Base-by-base conservation (phyloP, 1,140 invertebrate species). In the Dreissena rostriformis region DNA sequence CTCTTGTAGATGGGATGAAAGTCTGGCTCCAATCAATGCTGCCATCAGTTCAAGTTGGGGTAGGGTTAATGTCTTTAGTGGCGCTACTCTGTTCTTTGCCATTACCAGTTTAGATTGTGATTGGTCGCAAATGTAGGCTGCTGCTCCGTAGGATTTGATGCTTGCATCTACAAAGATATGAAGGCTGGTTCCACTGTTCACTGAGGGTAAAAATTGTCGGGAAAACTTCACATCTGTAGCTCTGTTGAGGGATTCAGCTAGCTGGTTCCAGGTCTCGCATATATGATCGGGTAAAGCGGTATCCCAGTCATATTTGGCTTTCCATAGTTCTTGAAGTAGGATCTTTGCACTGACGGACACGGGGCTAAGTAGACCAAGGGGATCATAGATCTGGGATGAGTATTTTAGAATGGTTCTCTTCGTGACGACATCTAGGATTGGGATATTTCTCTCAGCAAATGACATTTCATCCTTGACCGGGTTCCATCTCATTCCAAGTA, bases 271-370 rank as follows among this genome's bases (percentile, higher is more conserved):
- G 19, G 26, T 63, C 8, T 24, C 29, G 24, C 65, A 28, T 14
- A 76, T 19, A 4, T 61, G 39, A 1, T 61, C 26, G 29, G 63
- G 73, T 72, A 86, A 63, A 2, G 19, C 22, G 81, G 67, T 28
- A 73, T 82, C 86, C 84, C 77, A 87, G 61, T 53, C 39, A 49
- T 67, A 68, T 14, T 85, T 78, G 14, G 61, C 28, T 61, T 72
- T 63, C 86, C 83, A 87, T 10, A 87, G 49, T 26, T 63, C 14
- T 61, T 87, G 83, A 17, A 87, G 67, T 15, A 85, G 75, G 5
- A 82, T 74, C 28, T 87, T 87, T 0, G 74, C 79, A 19, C 61
- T 65, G 17, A 85, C 55, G 15, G 73, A 70, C 0, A 86, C 28
- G 12, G n/a, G n/a, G n/a, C n/a, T n/a, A n/a, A n/a, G n/a, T n/a